phyloP scores from a whole-genome alignment of 2,113 vertebrate species.

The Oplegnathus fasciatus region DNA sequence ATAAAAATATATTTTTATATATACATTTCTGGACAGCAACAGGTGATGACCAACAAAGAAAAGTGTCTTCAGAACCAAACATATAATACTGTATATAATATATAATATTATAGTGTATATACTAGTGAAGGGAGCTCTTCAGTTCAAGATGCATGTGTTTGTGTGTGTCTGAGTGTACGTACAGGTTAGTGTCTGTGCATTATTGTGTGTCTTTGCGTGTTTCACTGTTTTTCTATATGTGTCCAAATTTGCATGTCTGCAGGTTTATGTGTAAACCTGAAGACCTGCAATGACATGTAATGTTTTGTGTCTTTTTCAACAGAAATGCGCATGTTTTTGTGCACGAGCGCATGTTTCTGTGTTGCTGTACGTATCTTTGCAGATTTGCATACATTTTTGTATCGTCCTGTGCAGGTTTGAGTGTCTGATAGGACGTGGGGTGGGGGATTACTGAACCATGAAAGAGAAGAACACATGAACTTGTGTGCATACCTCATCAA shows the following conservation, averaged over 20 bases:
- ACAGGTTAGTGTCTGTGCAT: not conserved
- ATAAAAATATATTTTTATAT: slow-evolving; percentile 13
- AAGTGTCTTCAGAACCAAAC: not conserved
- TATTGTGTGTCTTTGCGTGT: not conserved
- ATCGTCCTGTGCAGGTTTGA: not conserved
- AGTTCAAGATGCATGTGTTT: not conserved
- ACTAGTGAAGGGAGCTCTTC: not conserved
- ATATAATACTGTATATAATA: not conserved
- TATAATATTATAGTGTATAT: not conserved
- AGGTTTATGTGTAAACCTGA: not conserved
- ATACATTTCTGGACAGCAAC: slow-evolving; percentile 4
- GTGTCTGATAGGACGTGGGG: not conserved
- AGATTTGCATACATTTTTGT: not conserved
- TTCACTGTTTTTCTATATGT: not conserved
- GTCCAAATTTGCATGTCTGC: not conserved
- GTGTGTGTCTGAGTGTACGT: too few species aligned
- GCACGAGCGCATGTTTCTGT: too few species aligned
- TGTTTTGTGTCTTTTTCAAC: not conserved
- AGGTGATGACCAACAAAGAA: slow-evolving; percentile 6
- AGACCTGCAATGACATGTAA: too few species aligned
- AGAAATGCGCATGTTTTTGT: too few species aligned
- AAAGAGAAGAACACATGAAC: slow-evolving; percentile 45
- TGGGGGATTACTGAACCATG: not conserved
- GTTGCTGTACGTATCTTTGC: too few species aligned
- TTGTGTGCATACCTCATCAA: slow-evolving; percentile 89